These are phyloP conservation scores for Corydoras maculifer DNA, from an alignment of 2,113 vertebrate genomes.

Conservation along the genomic window DNA sequence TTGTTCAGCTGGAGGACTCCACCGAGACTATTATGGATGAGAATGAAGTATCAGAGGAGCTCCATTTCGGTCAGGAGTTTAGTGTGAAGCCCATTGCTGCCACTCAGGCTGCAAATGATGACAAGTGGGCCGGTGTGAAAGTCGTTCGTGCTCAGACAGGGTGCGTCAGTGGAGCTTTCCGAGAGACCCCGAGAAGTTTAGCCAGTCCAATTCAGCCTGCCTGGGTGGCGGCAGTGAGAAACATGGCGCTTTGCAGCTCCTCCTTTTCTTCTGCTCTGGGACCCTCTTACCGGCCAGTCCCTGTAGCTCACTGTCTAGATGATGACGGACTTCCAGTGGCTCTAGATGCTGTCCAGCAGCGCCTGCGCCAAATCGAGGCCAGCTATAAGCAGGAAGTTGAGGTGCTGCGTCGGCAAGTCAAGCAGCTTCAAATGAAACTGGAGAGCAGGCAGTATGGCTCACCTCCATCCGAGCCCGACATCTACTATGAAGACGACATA, in stretches of 20 bases:
- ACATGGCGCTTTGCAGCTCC: conserved; percentile 43
- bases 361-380: conserved; percentile 94
- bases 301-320: conserved; percentile 62
- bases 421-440: conserved; percentile 89
- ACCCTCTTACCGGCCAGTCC: conserved; percentile 54
- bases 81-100: conserved; percentile 23
- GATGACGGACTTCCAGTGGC: conserved; percentile 93
- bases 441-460: conserved; percentile 85
- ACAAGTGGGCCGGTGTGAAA: conserved; percentile 52
- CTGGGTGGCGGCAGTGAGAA: conserved; percentile 39
- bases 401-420: conserved; percentile 86
- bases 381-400: conserved; percentile 97
- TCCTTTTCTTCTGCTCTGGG: conserved; percentile 65
- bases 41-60: conserved; percentile 22
- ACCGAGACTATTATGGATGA: conserved; percentile 65
- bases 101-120: conserved; percentile 44
- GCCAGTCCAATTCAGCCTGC: conserved; percentile 51
- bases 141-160: conserved; percentile 67
- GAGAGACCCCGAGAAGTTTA: conserved; percentile 56
- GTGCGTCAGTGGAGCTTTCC: conserved; percentile 63
- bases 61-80: conserved; percentile 8
- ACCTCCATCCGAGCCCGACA: conserved; percentile 83
- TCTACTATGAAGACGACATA: conserved; percentile 96
- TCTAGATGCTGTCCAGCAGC: conserved; percentile 88
- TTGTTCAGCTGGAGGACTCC: conserved; percentile 59